phyloP scores from a whole-genome alignment of 2,113 vertebrate species.

The Leptobrachium ailaonicum region DNA sequence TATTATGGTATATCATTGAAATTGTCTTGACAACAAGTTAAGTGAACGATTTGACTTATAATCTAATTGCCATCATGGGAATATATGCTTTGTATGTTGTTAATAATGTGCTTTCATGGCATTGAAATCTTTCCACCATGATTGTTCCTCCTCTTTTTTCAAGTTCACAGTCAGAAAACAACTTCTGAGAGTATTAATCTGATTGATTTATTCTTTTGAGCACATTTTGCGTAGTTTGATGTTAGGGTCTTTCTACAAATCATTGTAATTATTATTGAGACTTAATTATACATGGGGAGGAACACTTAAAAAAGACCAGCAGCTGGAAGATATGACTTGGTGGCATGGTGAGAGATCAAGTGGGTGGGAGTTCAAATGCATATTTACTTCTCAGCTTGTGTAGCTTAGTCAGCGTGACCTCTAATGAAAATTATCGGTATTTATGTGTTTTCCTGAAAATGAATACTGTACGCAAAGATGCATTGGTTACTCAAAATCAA shows the following conservation, averaged over 20 bases:
- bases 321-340: constrained; percentile 6
- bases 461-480: no score
- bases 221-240: constrained; percentile 27
- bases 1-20: no score
- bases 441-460: no score
- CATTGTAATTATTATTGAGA: constrained; percentile 23
- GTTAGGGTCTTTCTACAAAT: constrained; percentile 10
- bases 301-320: not conserved
- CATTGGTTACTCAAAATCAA: no score
- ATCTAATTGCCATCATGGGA: not conserved
- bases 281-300: constrained; percentile 23
- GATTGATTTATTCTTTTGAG: constrained; percentile 20
- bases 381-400: no score
- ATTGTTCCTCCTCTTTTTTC: constrained; percentile 23
- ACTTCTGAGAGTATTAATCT: not conserved
- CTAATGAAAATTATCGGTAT: no score
- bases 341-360: no score
- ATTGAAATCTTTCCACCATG: not conserved
- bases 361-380: no score
- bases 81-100: not conserved
- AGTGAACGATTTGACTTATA: no score
- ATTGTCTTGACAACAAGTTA: no score
- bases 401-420: no score
- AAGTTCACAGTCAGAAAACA: constrained; percentile 16
- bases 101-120: no score